A percentile compares a stretch with the other conserved stretches of the same genome.
Evolutionary conservation across 1,140 invertebrate species (phyloP).

Genomic region (Hesperophylax magnus): DNA sequence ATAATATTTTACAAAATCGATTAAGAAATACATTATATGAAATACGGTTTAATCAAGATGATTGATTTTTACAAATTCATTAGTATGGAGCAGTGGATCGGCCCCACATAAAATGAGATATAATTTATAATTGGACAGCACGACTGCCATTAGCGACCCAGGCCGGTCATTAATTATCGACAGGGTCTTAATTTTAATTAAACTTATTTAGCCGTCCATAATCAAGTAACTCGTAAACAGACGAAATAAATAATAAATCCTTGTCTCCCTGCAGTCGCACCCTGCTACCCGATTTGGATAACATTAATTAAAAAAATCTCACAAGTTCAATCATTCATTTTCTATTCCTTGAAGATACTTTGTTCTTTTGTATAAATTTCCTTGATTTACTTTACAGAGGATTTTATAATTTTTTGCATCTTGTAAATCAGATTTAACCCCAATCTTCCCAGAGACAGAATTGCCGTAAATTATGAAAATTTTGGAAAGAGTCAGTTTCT

Average conservation of each 20-base stretch:
- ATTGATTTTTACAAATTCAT: conserved; percentile 31
- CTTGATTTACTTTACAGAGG: too few relatives aligned
- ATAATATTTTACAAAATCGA: conserved; percentile 7
- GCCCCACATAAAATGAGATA: conserved; percentile 35
- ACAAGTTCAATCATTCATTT: too few relatives aligned
- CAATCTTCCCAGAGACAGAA: neutral
- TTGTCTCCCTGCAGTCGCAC: too few relatives aligned
- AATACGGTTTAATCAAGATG: conserved; percentile 20
- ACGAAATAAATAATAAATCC: conserved; percentile 10
- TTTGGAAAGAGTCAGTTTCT: too few relatives aligned
- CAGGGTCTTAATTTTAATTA: conserved; percentile 57
- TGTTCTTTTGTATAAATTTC: too few relatives aligned
- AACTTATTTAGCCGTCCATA: conserved; percentile 55
- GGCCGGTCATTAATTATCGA: conserved; percentile 57
- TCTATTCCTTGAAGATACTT: too few relatives aligned
- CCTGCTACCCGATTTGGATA: too few relatives aligned
- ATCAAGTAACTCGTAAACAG: conserved; percentile 42
- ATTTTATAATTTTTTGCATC: conserved; percentile 7
- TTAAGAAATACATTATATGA: conserved; percentile 11
- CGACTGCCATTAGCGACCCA: conserved; percentile 54
- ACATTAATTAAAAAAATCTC: too few relatives aligned
- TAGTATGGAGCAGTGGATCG: conserved; percentile 23
- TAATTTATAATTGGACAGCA: conserved; percentile 55
- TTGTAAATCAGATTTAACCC: conserved; percentile 27
- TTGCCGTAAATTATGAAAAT: too few relatives aligned